Conservation (phyloP, 2,797 vertebrate genomes). For the Pangasius djambal region DNA sequence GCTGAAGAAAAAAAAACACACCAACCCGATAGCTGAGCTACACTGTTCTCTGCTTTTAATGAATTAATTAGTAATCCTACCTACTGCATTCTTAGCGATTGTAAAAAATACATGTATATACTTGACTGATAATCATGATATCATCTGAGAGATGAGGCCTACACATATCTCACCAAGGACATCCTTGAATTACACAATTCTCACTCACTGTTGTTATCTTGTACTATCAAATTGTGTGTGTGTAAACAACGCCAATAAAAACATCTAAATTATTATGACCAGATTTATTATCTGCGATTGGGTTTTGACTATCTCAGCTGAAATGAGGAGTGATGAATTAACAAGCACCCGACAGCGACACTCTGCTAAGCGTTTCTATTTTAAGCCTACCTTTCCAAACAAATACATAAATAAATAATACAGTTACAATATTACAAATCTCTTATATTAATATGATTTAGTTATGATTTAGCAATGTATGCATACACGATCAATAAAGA, state of each 20-base stretch:
- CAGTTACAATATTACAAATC: neutral
- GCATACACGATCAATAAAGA: neutral
- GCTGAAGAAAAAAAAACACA: neutral
- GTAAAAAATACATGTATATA: too few species aligned
- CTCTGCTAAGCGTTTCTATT: neutral
- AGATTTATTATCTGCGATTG: conserved; percentile 5
- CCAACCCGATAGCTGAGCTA: neutral
- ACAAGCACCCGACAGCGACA: neutral
- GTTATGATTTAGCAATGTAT: neutral
- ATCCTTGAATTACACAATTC: neutral
- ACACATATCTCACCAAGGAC: neutral
- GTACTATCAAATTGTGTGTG: neutral
- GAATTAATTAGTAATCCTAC: too few species aligned
- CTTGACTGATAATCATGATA: neutral
- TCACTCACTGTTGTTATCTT: neutral
- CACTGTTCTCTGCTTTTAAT: neutral
- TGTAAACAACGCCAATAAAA: neutral
- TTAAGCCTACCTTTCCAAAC: neutral
- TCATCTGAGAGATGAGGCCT: neutral
- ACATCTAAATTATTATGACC: neutral
- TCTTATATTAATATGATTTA: neutral
- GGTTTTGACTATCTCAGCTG: neutral
- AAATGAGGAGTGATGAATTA: neutral
- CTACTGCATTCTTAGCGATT: neutral
- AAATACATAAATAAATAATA: neutral